A percentile compares a stretch with the other conserved stretches of the same genome.
Conservation (phyloP, 1,140 invertebrate species). For the Melanaphis sacchari region DNA sequence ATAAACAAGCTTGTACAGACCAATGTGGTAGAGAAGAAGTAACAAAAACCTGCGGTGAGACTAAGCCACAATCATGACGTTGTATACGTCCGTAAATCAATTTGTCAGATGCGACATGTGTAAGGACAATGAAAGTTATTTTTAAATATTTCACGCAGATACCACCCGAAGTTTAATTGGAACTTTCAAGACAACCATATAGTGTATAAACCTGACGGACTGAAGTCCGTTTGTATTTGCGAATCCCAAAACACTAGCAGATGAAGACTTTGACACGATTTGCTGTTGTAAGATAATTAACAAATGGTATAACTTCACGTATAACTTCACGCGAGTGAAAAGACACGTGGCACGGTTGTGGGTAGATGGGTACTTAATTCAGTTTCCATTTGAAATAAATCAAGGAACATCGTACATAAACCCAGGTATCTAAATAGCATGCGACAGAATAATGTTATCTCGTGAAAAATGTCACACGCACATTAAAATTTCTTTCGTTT, state of each 20-base stretch:
- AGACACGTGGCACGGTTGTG: not conserved
- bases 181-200: not conserved
- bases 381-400: constrained; percentile 39
- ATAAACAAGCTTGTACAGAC: not conserved
- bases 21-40: no score
- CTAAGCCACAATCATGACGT: not conserved
- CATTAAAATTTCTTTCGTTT: not conserved
- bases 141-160: not conserved
- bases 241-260: not conserved
- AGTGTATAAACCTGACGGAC: not conserved
- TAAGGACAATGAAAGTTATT: not conserved
- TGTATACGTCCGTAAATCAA: not conserved
- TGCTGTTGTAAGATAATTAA: constrained; percentile 38
- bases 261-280: constrained; percentile 33
- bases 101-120: not conserved
- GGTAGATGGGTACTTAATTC: constrained; percentile 30
- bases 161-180: not conserved
- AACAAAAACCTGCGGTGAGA: not conserved
- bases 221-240: not conserved
- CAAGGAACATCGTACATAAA: not conserved
- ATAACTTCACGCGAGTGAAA: constrained; percentile 20
- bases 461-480: no score
- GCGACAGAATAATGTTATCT: not conserved
- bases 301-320: constrained; percentile 43
- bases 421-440: not conserved